Base-by-base conservation (phyloP, 2,113 vertebrate genomes). In the Sakesphorus luctuosus region DNA sequence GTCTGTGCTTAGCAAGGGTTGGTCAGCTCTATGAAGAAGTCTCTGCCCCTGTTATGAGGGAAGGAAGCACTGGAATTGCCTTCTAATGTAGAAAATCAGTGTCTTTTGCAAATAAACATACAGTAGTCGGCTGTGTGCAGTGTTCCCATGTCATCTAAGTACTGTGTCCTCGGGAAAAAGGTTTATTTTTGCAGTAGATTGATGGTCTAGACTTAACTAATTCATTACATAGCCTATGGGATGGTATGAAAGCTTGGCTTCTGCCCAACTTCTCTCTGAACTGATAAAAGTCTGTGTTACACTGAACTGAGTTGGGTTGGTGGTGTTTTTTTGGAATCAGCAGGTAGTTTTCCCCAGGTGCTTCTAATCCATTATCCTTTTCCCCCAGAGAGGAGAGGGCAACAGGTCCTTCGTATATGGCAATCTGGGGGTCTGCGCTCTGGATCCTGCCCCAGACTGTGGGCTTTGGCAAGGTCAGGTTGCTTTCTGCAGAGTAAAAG, bases 81-180 rank as follows among this genome's bases (percentile, higher is more conserved):
- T 56, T 77, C 31, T 40, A 23, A 7, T 2, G 52, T 77, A 95
- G 84, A 74, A 89, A 84, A 53, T 29, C 26, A 21, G 36, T 43
- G 24, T 40, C 25, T 84, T 59, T 84, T 62, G 66, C 91, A 94
- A 97, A 97, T 97, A 97, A 97, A 97, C 38, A 0, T 29, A 33
- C 5, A 7, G 29, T 92, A 94, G 67, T 78, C 81, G 77, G 75
- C 63, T 74, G 0, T 13, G 14, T 47, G 65, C 53, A 24, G 56
- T 58, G 43, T 20, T 89, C 36, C 66, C 55, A 23, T 85, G 55
- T 88, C 75, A 12, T 31, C 31, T 67, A 44, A 20, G 29, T 58
- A 23, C 26, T 21, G 20, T 55, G 23, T 67, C 21, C 59, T 89
- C 5, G 5, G 53, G 71, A 35, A 38, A 44, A 50, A 66, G 38